These are phyloP conservation scores for Potamilus streckersoni DNA, from an alignment of 1,140 invertebrate species.

Conservation along the genomic window DNA sequence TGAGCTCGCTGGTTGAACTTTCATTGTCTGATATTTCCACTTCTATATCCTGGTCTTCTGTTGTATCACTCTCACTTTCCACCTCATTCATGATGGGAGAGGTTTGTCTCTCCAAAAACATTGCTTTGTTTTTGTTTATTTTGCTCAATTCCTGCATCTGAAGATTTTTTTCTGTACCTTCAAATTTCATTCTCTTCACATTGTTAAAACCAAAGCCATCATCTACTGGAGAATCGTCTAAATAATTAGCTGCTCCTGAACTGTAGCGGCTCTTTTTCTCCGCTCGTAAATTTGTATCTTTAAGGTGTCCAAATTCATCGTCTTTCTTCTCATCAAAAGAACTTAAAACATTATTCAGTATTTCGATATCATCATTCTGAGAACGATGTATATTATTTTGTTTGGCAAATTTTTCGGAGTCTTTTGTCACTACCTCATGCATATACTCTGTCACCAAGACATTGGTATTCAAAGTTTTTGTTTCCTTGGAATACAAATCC, in stretches of 20 bases:
- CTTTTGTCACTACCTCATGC: slow-evolving; percentile 65
- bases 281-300: slow-evolving; percentile 48
- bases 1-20: too few species aligned
- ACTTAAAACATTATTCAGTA: slow-evolving; percentile 5
- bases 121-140: slow-evolving; percentile 44
- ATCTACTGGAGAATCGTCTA: slow-evolving; percentile 13
- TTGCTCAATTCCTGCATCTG: slow-evolving; percentile 59
- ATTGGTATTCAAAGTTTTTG: slow-evolving; percentile 77
- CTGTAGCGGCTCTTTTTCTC: slow-evolving; percentile 40
- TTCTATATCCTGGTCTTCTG: slow-evolving; percentile 24
- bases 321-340: slow-evolving; percentile 10
- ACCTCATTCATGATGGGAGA: slow-evolving; percentile 18
- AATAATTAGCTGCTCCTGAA: slow-evolving; percentile 12
- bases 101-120: slow-evolving; percentile 5
- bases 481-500: slow-evolving; percentile 75
- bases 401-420: slow-evolving; percentile 76
- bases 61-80: slow-evolving; percentile 37
- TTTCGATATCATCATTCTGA: slow-evolving; percentile 17
- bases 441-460: slow-evolving; percentile 72
- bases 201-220: slow-evolving; percentile 40
- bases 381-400: slow-evolving; percentile 36
- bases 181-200: slow-evolving; percentile 52
- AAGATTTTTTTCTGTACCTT: slow-evolving; percentile 61
- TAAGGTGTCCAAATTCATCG: slow-evolving; percentile 32
- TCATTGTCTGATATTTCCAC: slow-evolving; percentile 36